phyloP scores from a whole-genome alignment of 2,888 invertebrate species.

The Sthenelais limicola region DNA sequence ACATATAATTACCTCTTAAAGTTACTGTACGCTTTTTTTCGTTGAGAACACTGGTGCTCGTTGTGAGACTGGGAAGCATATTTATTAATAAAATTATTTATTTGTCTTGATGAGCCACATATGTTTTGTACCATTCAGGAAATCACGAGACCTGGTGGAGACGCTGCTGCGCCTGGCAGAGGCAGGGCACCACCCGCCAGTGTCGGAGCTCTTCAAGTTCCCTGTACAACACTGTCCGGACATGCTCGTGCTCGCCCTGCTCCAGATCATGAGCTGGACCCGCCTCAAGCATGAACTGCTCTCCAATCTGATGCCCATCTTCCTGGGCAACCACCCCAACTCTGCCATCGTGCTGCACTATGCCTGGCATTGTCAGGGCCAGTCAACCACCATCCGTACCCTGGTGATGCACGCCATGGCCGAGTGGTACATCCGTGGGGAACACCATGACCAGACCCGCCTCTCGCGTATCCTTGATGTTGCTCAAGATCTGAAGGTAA shows the following conservation, averaged over 20 bases:
- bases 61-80: no score
- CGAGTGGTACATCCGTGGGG: conserved; percentile 92
- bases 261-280: conserved; percentile 80
- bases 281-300: conserved; percentile 85
- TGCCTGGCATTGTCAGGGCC: conserved; percentile 86
- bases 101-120: no score
- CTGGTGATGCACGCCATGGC: conserved; percentile 94
- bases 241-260: conserved; percentile 87
- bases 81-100: no score
- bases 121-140: conserved; percentile 72
- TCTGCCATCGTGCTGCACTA: conserved; percentile 96
- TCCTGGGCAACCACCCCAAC: conserved; percentile 95
- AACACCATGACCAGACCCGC: conserved; percentile 85
- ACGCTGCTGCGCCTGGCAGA: conserved; percentile 89
- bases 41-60: no score
- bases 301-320: conserved; percentile 90
- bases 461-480: conserved; percentile 95
- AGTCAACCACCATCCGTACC: conserved; percentile 67
- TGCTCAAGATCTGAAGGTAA: conserved; percentile 86
- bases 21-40: no score
- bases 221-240: conserved; percentile 96
- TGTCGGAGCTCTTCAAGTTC: conserved; percentile 91
- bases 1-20: no score
- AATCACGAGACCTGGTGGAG: conserved; percentile 92
- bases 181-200: conserved; percentile 85